Evolutionary conservation across 1,140 invertebrate species (phyloP).

Genomic region (Nymphalis io): DNA sequence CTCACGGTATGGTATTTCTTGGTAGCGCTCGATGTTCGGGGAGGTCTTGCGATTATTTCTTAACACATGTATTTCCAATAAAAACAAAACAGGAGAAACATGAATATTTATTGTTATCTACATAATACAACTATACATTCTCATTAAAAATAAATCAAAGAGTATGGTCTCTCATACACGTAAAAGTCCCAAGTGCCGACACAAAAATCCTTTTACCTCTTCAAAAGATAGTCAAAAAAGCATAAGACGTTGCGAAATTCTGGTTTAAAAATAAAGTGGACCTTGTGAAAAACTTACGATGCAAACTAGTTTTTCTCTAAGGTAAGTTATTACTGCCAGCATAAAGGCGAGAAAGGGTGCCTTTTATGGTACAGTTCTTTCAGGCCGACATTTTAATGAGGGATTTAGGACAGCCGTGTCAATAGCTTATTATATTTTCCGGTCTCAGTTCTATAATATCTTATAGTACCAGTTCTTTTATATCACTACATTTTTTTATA

Average conservation of each 20-base stretch:
- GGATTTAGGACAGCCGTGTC: slow-evolving; percentile 23
- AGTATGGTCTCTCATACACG: too few relatives aligned
- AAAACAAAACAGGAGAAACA: too few relatives aligned
- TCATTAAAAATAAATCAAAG: too few relatives aligned
- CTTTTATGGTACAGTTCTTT: slow-evolving; percentile 23
- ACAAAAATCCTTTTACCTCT: neutral
- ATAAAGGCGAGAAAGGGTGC: slow-evolving; percentile 16
- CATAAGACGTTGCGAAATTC: neutral
- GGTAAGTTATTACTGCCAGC: slow-evolving; percentile 23
- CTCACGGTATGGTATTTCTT: too few relatives aligned
- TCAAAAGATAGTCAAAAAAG: neutral
- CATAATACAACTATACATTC: too few relatives aligned
- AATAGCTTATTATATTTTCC: slow-evolving; percentile 16
- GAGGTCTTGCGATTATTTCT: too few relatives aligned
- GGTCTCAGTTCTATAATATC: neutral
- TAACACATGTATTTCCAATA: too few relatives aligned
- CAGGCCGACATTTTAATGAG: slow-evolving; percentile 27
- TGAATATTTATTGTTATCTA: too few relatives aligned
- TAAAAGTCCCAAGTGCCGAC: too few relatives aligned
- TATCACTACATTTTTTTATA: neutral
- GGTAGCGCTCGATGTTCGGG: too few relatives aligned
- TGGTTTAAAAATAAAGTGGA: neutral
- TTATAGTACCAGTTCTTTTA: neutral
- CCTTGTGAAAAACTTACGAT: slow-evolving; percentile 18
- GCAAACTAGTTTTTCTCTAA: slow-evolving; percentile 27